Evolutionary conservation across 1,140 invertebrate species (phyloP), one percentile per base, ranked within the genome.

Genomic region (Sitophilus oryzae): DNA sequence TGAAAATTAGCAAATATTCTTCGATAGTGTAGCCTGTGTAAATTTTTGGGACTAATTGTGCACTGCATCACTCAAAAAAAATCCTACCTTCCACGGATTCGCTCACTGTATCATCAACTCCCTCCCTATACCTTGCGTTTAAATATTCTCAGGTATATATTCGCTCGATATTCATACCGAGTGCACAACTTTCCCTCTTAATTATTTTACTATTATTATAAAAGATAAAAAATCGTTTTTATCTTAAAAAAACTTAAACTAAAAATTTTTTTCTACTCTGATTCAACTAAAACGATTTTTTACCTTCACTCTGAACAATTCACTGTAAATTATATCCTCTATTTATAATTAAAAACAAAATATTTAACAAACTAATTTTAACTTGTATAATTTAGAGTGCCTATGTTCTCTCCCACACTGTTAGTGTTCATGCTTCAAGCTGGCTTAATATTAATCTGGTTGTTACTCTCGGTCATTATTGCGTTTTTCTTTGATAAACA

Each of bases 1-100:
- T 3, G 20, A 6, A 6, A 30, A 30, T 6, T 11, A 6, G 25
- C 5, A 40, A 5, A 40, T 15, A 6, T 8, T 6, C 5, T 6
- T 40, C 19, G 60, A 59, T 65, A 63, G 64, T 58, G 49, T 64
- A 64, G 59, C 63, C 64, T 56, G 55, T 56, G 54, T 52, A 52
- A 60, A 59, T 56, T 38, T 52, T 62, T 56, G 61, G 62, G 65
- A 44, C 64, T 65, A 68, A 68, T 49, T 38, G 48, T 56, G 58
- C 54, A 65, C 63, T 68, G 62, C 55, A 61, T 56, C 66, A 64
- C 11, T 53, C 60, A 59, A 22, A 55, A n/a, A 40, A 41, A 34
- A 38, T 43, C 37, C 60, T 57, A 54, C 45, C 46, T 52, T 42
- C 40, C 62, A 58, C 47, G 22, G 53, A 63, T 18, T 30, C 46